Evolutionary conservation across 2,113 vertebrate species (phyloP).

Genomic region (Donacobius atricapilla): DNA sequence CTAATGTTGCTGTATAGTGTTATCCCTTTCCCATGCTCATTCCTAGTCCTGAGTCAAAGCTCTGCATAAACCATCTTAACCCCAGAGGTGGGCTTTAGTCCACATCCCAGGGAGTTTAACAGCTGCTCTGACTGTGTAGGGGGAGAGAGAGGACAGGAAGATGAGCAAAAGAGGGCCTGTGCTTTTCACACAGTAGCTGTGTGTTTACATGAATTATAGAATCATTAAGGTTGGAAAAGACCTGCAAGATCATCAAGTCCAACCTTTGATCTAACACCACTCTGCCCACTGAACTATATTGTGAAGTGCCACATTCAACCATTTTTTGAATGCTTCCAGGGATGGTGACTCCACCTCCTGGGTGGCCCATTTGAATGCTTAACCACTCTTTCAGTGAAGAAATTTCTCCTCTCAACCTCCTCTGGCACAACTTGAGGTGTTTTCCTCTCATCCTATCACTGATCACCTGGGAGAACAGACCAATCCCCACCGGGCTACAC

Average conservation of each 20-base stretch:
- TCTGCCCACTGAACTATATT: neutral
- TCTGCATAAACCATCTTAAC: neutral
- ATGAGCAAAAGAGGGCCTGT: neutral
- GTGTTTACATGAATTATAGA: neutral
- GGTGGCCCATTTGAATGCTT: neutral
- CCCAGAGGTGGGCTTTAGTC: too few species aligned
- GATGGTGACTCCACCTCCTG: neutral
- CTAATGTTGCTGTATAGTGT: neutral
- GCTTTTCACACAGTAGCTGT: neutral
- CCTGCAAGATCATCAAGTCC: neutral
- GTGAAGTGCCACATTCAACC: neutral
- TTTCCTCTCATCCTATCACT: neutral
- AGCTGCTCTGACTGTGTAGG: neutral
- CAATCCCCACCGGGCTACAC: fast-evolving
- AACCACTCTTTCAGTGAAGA: neutral
- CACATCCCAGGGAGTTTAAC: neutral
- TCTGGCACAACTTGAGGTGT: neutral
- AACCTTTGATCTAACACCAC: neutral
- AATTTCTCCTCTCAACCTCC: neutral
- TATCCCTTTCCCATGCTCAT: neutral
- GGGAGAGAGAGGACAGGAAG: neutral
- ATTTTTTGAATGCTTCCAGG: neutral
- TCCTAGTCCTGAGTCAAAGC: neutral
- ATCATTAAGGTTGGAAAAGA: neutral
- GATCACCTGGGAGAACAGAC: neutral